Evolutionary conservation across 2,888 invertebrate genomes (phyloP), one percentile per base, ranked within the genome.

Genomic region (Drosophila koepferae): DNA sequence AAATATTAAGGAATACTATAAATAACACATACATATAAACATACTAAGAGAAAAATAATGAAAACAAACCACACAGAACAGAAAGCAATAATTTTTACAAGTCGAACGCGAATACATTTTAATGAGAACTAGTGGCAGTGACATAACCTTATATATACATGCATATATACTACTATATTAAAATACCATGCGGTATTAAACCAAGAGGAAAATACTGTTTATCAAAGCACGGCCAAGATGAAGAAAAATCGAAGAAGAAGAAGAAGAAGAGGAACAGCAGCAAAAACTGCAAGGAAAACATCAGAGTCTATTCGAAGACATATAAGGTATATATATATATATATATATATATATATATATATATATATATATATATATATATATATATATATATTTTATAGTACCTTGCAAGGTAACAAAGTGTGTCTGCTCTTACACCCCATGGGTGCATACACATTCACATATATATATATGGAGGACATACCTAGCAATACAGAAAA

Each of bases 51-150:
- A 28, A 10, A 60, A 46, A 56, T 28, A 16, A 40, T 10, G 8
- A 40, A 44, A 44, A 34, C 20, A 38, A 54, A 40, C 36, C 54
- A 54, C 53, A 69, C 64, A 65, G 51, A 72, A 70, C 66, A 76
- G 72, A 81, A 88, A 86, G 86, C 86, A 90, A 90, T 88, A 90
- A 88, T 86, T 88, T 87, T 86, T 86, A 89, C 73, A 72, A 71
- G 55, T 63, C 66, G 51, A 68, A 63, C 44, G 66, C 66, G 67
- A 70, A 46, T 66, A 82, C 64, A 80, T 75, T 75, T 68, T 68
- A 67, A 72, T 49, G 70, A 81, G 66, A 85, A 83, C 75, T 86
- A 86, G 81, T 83, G 84, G 75, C 83, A 83, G 72, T 85, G 89
- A 83, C 89, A 83, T 82, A 77, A 86, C 73, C 72, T 86, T 86